Percentiles rank a stretch among this genome's conserved stretches.
Conservation (phyloP, 2,888 invertebrate genomes). For the Coenonympha arcania region DNA sequence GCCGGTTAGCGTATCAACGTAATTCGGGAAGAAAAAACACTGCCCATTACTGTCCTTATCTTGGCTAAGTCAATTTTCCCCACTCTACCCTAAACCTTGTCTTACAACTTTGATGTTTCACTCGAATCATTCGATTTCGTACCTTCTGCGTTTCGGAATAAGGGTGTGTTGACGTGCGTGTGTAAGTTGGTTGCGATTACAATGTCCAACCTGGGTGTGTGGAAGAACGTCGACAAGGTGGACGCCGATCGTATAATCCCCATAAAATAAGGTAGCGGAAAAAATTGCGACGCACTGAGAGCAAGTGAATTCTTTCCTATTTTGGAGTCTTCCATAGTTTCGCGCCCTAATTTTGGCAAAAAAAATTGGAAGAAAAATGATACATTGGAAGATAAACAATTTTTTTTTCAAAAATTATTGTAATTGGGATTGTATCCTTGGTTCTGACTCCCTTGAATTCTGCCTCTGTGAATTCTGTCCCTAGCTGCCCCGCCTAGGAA, state of each 20-base stretch:
- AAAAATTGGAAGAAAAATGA: no score
- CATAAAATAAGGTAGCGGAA: constrained; percentile 69
- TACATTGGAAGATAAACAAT: no score
- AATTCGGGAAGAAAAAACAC: constrained; percentile 63
- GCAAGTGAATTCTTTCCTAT: neutral
- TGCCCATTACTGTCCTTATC: constrained; percentile 67
- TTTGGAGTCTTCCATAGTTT: neutral
- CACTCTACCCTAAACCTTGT: constrained; percentile 41
- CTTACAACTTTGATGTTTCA: neutral
- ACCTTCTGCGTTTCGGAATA: constrained; percentile 29
- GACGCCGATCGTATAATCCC: constrained; percentile 70
- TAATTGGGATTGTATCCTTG: no score
- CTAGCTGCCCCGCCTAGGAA: no score
- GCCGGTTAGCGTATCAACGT: constrained; percentile 58
- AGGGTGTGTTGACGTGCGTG: constrained; percentile 17
- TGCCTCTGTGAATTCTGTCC: no score
- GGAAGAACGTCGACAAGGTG: constrained; percentile 71
- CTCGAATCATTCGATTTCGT: constrained; percentile 23
- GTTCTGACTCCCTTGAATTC: no score
- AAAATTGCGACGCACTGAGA: constrained; percentile 40
- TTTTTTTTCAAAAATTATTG: no score
- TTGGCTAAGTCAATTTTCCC: constrained; percentile 70
- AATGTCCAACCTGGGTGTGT: constrained; percentile 63
- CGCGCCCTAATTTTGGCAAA: no score
- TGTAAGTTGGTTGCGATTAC: constrained; percentile 37